These are phyloP conservation scores for Megalops cyprinoides DNA, from an alignment of 2,797 vertebrate species.

Conservation along the genomic window DNA sequence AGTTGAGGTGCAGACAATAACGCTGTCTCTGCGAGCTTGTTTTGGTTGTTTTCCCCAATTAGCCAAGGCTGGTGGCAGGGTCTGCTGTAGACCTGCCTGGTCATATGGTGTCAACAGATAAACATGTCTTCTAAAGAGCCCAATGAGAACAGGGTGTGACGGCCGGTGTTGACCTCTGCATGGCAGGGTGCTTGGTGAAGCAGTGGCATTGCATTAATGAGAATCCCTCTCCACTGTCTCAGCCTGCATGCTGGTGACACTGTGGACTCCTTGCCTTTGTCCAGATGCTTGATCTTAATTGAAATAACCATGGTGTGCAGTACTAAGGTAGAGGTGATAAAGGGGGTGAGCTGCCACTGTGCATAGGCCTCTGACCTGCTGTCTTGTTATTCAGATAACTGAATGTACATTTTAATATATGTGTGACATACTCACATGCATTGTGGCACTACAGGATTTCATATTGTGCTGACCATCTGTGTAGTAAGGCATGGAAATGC, in stretches of 20 bases:
- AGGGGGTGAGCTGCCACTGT: neutral
- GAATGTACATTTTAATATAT: neutral
- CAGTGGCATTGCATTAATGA: constrained; percentile 30
- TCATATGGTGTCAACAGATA: constrained; percentile 39
- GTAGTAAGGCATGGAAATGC: neutral
- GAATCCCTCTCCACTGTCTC: neutral
- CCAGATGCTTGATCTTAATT: constrained; percentile 36
- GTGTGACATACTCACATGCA: neutral
- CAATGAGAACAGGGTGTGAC: constrained; percentile 23
- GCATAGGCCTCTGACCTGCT: neutral
- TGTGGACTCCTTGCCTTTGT: constrained; percentile 1
- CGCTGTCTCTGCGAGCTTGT: constrained; percentile 44
- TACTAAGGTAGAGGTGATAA: neutral
- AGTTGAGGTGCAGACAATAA: constrained; percentile 43
- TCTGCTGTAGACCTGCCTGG: constrained; percentile 33
- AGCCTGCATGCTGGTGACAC: constrained; percentile 9
- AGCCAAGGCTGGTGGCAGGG: constrained; percentile 32
- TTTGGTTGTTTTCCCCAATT: constrained; percentile 45
- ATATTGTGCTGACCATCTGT: neutral
- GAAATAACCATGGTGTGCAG: constrained; percentile 15
- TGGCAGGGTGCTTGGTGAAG: neutral
- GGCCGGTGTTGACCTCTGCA: constrained; percentile 12
- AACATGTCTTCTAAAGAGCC: constrained; percentile 31
- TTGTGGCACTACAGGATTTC: neutral
- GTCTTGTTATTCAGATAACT: neutral